Base-by-base conservation (phyloP, 2,113 vertebrate species). In the Lota lota region DNA sequence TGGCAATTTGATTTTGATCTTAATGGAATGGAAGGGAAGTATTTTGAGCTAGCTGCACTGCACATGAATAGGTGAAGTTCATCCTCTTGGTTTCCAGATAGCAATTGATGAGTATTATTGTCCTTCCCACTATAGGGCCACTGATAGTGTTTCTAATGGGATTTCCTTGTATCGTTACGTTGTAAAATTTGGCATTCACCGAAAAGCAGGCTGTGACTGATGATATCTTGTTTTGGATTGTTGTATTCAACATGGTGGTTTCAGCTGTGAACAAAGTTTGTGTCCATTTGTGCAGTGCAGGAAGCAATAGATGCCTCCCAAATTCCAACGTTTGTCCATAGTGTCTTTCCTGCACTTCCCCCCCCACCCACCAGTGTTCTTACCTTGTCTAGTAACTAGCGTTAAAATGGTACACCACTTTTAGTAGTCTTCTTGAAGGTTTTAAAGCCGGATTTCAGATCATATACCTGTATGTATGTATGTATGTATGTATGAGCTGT, bases 381-480 rank as follows among this genome's bases (percentile, higher is more conserved):
- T 60, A 76, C 68, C 63, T 81, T 60, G 40, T 83, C 21, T 83
- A 80, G 69, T 63, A 65, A 33, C 67, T 68, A 75, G 54, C 15
- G 40, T 64, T 64, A 70, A 57, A 60, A 77, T 83, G 78, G 74
- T 83, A 62, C 69, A 81, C 79, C 82, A 79, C 83, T 88, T 84
- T 47, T 87, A 71, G n/a, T 78, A 73, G 74, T 64, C 60, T 73
- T 71, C 68, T 65, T 72, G 59, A 54, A 80, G 80, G 77, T 62
- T 78, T 57, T 75, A 69, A 47, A 91, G 90, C 91, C 90, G 91
- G 91, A 93, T 93, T 91, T 85, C 86, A 92, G 91, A 93, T 93
- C 91, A 93, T 92, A 92, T 93, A 93, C 91, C 91, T 92, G 90
- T 92, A 89, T 82, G 80, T 84, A 65, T 64, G 76, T 33, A 33